Evolutionary conservation across 2,113 vertebrate genomes (phyloP), one percentile per base, ranked within the genome.

Genomic region (Burhinus bistriatus): DNA sequence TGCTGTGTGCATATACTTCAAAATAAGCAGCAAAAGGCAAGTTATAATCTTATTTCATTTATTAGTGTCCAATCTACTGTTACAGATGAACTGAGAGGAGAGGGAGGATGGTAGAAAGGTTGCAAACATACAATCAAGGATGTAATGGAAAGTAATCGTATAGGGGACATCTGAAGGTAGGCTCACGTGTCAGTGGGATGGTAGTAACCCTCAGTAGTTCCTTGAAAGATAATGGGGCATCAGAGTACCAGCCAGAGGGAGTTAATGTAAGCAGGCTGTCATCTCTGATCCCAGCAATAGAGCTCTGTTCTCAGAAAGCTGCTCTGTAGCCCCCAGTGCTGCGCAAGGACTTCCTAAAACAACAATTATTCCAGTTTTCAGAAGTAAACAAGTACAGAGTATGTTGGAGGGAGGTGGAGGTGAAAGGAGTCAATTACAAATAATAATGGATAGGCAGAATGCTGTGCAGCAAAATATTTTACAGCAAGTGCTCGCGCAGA

Each of bases 391-490:
- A 72, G 44, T 54, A 75, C 32, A 44, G 52, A 64, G 47, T 84
- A 16, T 89, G 52, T 36, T 52, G 44, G 65, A 59, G 44, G 22
- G 59, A 89, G 38, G 18, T 82, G 61, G 77, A 42, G 18, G 47
- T 76, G 87, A 81, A 91, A 89, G 49, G 42, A 71, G 34, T 90
- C 54, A 38, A 21, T 66, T 83, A 26, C 52, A 84, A 92, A 59
- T 93, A 75, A n/a, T 70, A 62, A 71, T 25, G 58, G 40, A 75
- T 69, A 64, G 64, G 81, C 68, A 62, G 72, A 89, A 86, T 81
- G 30, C 51, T 91, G 68, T 55, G 52, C 80, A 84, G 73, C 38
- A 89, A 66, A 80, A 19, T 87, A 49, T 30, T 94, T 70, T 90
- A 15, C 26, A 61, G 47, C 66, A n/a, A 91, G 20, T 38, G 40